Percentiles rank a stretch among this genome's conserved stretches.
Conservation (phyloP, 2,113 vertebrate species). For the Hepsetus odoe region DNA sequence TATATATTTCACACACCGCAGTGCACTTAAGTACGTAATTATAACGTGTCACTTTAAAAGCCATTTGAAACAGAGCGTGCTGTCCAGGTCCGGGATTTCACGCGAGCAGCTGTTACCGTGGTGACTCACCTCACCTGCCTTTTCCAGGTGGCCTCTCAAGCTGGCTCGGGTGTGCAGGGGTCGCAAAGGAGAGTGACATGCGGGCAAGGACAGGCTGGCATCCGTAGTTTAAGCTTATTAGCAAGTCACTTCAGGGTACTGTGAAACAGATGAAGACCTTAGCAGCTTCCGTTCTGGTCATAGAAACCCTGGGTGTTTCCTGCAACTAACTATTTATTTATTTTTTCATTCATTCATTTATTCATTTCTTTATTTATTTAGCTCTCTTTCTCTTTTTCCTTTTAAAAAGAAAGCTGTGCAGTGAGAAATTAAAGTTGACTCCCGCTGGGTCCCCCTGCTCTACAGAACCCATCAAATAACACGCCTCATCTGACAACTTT, state of each 20-base stretch:
- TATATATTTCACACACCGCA: too few species aligned
- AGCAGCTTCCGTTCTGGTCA: conserved; percentile 9
- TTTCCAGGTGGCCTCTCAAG: background rate
- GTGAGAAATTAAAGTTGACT: conserved; percentile 21
- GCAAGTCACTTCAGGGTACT: conserved; percentile 1
- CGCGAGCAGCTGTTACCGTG: background rate
- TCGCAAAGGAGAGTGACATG: background rate
- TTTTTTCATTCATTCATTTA: background rate
- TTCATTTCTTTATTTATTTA: too few species aligned
- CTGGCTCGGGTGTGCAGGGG: background rate
- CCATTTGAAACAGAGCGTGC: too few species aligned
- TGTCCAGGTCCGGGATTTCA: background rate
- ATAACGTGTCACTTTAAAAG: too few species aligned
- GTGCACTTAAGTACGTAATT: too few species aligned
- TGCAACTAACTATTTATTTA: background rate
- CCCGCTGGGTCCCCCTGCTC: conserved; percentile 19
- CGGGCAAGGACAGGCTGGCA: conserved; percentile 3
- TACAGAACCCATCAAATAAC: conserved; percentile 17
- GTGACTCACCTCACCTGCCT: background rate
- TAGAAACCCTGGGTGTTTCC: background rate
- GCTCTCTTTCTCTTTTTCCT: background rate
- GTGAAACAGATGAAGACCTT: background rate
- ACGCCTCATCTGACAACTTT: conserved; percentile 28
- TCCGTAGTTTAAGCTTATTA: conserved; percentile 17
- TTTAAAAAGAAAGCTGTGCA: background rate